Evolutionary conservation across 2,113 vertebrate species (phyloP).

Genomic region (Carassius carassius): DNA sequence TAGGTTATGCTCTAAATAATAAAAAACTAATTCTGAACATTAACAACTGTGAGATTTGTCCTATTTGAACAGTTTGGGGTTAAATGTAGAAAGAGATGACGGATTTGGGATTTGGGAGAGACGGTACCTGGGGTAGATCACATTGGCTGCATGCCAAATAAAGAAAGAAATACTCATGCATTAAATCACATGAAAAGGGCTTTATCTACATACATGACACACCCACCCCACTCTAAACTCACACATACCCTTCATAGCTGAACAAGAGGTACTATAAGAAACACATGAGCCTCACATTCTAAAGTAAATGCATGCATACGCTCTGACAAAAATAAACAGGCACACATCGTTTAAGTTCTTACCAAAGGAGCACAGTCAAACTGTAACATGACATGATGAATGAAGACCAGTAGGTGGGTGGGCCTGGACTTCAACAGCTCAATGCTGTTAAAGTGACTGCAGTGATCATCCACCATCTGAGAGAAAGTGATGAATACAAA

Average conservation of each 20-base stretch:
- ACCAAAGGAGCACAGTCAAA: slow-evolving; percentile 87
- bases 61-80: not conserved
- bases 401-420: slow-evolving; percentile 84
- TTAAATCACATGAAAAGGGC: slow-evolving; percentile 30
- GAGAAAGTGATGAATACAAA: not conserved
- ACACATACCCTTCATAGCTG: not conserved
- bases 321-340: slow-evolving; percentile 37
- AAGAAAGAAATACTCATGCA: slow-evolving; percentile 56
- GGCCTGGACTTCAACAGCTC: slow-evolving; percentile 79
- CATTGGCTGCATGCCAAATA: slow-evolving; percentile 59
- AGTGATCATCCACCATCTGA: slow-evolving; percentile 79
- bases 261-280: slow-evolving; percentile 2
- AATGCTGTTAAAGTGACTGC: slow-evolving; percentile 78
- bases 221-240: not conserved
- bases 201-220: slow-evolving; percentile 9
- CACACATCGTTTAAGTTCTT: slow-evolving; percentile 56
- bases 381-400: slow-evolving; percentile 88
- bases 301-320: not conserved
- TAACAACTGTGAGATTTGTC: not conserved
- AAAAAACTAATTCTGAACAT: not conserved
- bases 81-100: not conserved
- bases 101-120: slow-evolving; percentile 28
- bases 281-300: slow-evolving; percentile 11
- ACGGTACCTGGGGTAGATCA: slow-evolving; percentile 55
- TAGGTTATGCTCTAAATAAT: not conserved